Conservation (phyloP, 1,140 invertebrate genomes). For the Eueides isabella region DNA sequence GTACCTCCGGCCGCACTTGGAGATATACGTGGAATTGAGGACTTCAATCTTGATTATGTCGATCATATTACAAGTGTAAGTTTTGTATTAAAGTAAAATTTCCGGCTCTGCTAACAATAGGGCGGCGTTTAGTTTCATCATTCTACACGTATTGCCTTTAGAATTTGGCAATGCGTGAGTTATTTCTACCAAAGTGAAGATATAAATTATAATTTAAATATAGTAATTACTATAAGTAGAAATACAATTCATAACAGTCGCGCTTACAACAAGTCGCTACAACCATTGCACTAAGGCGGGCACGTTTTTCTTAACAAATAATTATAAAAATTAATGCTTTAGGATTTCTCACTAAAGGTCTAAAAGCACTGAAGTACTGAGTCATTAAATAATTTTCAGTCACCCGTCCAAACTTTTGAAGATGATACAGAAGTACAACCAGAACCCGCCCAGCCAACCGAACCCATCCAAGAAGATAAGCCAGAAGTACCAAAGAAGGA, state of each 20-base stretch:
- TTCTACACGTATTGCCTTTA: too few relatives aligned
- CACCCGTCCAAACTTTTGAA: conserved; percentile 57
- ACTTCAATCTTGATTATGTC: conserved; percentile 2
- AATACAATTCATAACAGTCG: too few relatives aligned
- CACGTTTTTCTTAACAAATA: too few relatives aligned
- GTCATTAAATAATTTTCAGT: conserved; percentile 49
- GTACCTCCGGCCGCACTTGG: conserved; percentile 57
- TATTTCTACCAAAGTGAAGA: too few relatives aligned
- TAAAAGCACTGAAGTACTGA: neutral
- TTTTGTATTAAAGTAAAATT: neutral
- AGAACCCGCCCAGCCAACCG: conserved; percentile 48
- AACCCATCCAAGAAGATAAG: conserved; percentile 58
- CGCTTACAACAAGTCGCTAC: too few relatives aligned
- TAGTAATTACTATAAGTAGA: too few relatives aligned
- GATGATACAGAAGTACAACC: conserved; percentile 55
- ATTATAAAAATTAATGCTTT: too few relatives aligned
- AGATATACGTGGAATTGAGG: neutral
- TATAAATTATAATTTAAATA: too few relatives aligned
- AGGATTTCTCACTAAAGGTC: neutral
- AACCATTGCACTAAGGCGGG: too few relatives aligned
- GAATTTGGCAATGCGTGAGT: too few relatives aligned
- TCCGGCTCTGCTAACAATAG: too few relatives aligned
- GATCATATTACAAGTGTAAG: conserved; percentile 53
- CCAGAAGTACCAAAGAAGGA: conserved; percentile 59
- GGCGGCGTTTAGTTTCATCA: too few relatives aligned